Conservation (phyloP, 2,113 vertebrate species). For the Pterophyllum scalare region DNA sequence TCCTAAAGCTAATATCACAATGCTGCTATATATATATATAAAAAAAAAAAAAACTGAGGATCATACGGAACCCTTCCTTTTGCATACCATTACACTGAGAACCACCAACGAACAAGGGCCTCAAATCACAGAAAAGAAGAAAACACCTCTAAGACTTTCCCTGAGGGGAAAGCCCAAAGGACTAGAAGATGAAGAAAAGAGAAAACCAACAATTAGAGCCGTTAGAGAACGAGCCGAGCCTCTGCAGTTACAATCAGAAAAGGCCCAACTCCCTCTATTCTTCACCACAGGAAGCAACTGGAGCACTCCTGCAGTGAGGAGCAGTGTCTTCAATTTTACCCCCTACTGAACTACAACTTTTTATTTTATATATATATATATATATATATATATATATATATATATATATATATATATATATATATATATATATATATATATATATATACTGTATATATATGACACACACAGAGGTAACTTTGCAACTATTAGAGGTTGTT, state of each 20-base stretch:
- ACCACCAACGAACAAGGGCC: background rate
- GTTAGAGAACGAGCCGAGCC: background rate
- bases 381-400: too few species aligned
- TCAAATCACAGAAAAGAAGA: background rate
- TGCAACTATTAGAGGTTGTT: background rate
- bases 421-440: too few species aligned
- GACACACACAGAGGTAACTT: background rate
- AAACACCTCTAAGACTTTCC: background rate
- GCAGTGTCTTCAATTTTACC: background rate
- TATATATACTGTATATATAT: too few species aligned
- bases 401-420: too few species aligned
- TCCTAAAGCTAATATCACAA: background rate
- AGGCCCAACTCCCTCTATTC: background rate
- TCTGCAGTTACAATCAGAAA: slow-evolving; percentile 8
- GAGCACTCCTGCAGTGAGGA: background rate
- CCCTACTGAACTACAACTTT: background rate
- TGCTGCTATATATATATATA: too few species aligned
- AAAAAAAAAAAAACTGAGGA: too few species aligned
- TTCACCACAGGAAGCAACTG: slow-evolving; percentile 10
- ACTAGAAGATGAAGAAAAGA: background rate
- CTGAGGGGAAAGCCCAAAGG: background rate
- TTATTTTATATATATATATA: background rate
- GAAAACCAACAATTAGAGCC: slow-evolving; percentile 12
- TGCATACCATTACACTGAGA: background rate
- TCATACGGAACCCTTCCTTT: background rate